Conservation (phyloP, 2,797 vertebrate species). For the Sternotherus odoratus region DNA sequence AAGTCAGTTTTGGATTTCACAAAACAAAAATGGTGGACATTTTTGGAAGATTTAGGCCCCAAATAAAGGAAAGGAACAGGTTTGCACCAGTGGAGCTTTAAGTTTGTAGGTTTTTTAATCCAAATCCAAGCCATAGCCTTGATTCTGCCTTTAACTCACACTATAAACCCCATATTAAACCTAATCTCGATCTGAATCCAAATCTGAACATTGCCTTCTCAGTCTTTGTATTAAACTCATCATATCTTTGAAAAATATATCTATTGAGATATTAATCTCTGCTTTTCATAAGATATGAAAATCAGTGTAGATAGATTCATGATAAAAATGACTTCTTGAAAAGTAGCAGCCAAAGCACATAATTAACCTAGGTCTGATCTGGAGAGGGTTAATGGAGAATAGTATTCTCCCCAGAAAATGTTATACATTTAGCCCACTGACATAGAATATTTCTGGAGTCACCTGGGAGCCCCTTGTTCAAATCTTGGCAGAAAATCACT, state of each 20-base stretch:
- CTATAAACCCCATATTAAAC: background rate
- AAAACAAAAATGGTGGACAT: background rate
- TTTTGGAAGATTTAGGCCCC: background rate
- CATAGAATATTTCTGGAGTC: background rate
- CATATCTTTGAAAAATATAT: background rate
- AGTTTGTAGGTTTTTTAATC: background rate
- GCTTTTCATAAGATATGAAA: background rate
- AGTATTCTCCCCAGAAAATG: background rate
- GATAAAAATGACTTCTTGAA: background rate
- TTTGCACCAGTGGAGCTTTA: background rate
- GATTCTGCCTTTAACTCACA: background rate
- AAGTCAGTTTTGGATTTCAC: background rate
- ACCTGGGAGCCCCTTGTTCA: background rate
- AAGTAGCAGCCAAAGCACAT: background rate
- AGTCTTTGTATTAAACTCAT: fast-evolving
- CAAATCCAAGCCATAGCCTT: background rate
- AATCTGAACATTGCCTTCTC: background rate
- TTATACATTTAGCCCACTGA: background rate
- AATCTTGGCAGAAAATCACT: background rate
- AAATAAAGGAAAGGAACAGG: background rate
- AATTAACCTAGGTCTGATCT: background rate
- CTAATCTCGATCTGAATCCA: background rate
- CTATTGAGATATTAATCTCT: background rate
- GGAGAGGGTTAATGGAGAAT: background rate
- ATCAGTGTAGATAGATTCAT: background rate